Conservation (phyloP, 2,113 vertebrate species). For the Fukomys damarensis region DNA sequence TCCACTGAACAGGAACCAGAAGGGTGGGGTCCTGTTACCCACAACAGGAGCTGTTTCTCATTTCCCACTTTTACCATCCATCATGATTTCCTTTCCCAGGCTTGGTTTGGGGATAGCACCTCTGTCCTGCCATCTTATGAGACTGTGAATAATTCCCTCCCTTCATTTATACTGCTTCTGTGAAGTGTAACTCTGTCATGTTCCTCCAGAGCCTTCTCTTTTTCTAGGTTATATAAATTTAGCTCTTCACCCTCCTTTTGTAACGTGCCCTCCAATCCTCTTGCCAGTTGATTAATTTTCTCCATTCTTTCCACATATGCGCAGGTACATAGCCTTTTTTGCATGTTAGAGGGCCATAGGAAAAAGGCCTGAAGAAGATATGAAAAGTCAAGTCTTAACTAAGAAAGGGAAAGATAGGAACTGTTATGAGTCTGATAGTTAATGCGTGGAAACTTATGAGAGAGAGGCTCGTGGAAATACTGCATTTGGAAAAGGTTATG, state of each 20-base stretch:
- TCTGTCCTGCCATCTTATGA: constrained; percentile 56
- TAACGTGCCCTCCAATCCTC: constrained; percentile 66
- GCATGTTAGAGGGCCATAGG: background rate
- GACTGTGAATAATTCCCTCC: constrained; percentile 49
- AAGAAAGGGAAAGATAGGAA: background rate
- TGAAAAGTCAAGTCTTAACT: background rate
- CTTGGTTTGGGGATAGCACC: constrained; percentile 36
- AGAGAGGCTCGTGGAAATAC: background rate
- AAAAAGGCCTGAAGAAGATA: background rate
- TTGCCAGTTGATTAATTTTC: constrained; percentile 62
- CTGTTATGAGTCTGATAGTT: background rate
- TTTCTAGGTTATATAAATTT: constrained; percentile 78
- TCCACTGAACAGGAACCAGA: background rate
- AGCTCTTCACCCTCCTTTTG: constrained; percentile 56
- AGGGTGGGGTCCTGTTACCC: background rate
- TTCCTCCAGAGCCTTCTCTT: constrained; percentile 65
- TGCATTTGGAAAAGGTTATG: constrained; percentile 22
- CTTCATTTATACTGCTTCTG: constrained; percentile 71
- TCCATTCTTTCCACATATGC: constrained; percentile 17
- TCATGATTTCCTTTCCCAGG: background rate
- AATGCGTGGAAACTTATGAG: background rate
- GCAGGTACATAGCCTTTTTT: constrained; percentile 11
- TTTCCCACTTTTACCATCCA: background rate
- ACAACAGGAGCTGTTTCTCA: background rate
- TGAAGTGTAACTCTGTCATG: constrained; percentile 59